phyloP scores from a whole-genome alignment of 1,140 invertebrate genomes.

The Papilio glaucus region DNA sequence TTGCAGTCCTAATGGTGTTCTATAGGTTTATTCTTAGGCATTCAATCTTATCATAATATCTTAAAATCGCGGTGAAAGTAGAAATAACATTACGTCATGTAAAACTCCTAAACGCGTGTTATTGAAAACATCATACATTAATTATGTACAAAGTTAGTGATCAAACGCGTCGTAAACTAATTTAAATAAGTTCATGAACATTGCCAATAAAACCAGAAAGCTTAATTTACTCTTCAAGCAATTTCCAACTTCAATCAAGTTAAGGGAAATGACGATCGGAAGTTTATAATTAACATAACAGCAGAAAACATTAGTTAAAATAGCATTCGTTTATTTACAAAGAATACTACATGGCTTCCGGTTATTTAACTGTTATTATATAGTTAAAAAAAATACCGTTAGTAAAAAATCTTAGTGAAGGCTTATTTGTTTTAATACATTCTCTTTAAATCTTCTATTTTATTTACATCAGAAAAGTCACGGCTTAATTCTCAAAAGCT shows the following conservation, averaged over 20 bases:
- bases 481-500: slow-evolving; percentile 9
- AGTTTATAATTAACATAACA: background rate
- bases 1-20: too few species aligned
- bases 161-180: slow-evolving; percentile 26
- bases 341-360: background rate
- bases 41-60: background rate
- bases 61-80: too few species aligned
- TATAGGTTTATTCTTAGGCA: too few species aligned
- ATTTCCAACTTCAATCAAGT: too few species aligned
- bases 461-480: slow-evolving; percentile 12
- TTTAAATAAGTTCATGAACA: slow-evolving; percentile 22
- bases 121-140: slow-evolving; percentile 7
- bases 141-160: slow-evolving; percentile 13
- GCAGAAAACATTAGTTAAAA: background rate
- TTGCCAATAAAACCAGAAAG: slow-evolving; percentile 2
- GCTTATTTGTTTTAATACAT: slow-evolving; percentile 8
- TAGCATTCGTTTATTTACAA: background rate
- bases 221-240: background rate
- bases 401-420: background rate
- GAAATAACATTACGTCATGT: background rate
- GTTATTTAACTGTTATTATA: background rate
- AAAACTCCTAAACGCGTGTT: background rate
- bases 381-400: background rate
- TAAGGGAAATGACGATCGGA: background rate
- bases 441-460: background rate